Percentiles rank a stretch among this genome's conserved stretches.
These are phyloP conservation scores for Anser cygnoides DNA, from an alignment of 2,113 vertebrate genomes.

Conservation along the genomic window DNA sequence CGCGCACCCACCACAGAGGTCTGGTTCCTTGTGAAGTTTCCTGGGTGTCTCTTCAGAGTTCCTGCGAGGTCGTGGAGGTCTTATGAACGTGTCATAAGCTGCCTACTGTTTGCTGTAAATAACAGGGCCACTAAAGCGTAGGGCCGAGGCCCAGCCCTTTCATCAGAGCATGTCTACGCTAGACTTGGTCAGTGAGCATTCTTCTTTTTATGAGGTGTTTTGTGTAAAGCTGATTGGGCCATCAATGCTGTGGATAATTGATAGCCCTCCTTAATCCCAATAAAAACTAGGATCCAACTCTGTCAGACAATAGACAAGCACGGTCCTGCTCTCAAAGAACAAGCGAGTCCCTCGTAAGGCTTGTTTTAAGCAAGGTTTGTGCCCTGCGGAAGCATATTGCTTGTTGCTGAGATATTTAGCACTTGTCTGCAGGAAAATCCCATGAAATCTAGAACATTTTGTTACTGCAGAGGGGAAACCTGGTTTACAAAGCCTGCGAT, in stretches of 20 bases:
- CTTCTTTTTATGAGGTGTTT: neutral
- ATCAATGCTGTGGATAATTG: neutral
- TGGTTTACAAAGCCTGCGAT: neutral
- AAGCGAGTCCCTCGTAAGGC: accelerated
- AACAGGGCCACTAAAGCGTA: accelerated
- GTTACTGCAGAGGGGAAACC: neutral
- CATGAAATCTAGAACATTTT: neutral
- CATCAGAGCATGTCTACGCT: neutral
- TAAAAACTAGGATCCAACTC: neutral
- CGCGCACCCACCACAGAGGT: neutral
- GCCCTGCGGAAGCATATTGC: accelerated
- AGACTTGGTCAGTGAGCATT: neutral
- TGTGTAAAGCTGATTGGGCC: neutral
- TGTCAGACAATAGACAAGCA: accelerated
- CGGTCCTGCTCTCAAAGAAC: neutral
- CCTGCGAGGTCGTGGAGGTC: neutral
- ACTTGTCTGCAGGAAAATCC: neutral
- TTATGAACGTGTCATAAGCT: accelerated
- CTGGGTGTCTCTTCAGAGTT: neutral
- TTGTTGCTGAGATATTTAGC: neutral
- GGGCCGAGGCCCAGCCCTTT: neutral
- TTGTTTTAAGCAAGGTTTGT: neutral
- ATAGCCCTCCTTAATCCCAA: neutral
- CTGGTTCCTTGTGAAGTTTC: neutral
- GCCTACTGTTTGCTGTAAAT: neutral